Evolutionary conservation across 2,797 vertebrate genomes (phyloP).

Genomic region (Spondyliosoma cantharus): DNA sequence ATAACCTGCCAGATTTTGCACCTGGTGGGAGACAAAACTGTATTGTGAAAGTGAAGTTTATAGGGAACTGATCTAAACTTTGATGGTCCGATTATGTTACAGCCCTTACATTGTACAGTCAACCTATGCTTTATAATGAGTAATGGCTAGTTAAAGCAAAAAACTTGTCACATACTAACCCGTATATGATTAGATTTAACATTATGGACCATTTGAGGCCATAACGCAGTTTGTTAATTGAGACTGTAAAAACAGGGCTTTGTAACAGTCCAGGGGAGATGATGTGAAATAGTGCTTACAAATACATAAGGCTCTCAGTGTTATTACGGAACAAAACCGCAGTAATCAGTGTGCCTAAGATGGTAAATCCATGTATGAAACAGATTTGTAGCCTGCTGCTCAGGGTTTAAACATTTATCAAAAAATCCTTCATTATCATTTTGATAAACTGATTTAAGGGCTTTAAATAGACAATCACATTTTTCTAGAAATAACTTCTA

Average conservation of each 20-base stretch:
- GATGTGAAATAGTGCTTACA: slow-evolving; percentile 42
- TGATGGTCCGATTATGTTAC: no score
- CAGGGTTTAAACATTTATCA: slow-evolving; percentile 19
- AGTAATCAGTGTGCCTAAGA: slow-evolving; percentile 27
- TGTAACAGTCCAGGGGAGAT: slow-evolving; percentile 12
- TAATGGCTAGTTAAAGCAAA: no score
- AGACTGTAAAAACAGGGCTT: neutral
- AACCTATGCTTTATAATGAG: no score
- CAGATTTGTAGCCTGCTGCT: slow-evolving; percentile 1
- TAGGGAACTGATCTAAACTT: no score
- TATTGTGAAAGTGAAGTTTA: no score
- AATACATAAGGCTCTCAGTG: slow-evolving; percentile 20
- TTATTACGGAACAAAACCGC: slow-evolving; percentile 31
- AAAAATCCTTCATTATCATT: neutral
- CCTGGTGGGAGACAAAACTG: no score
- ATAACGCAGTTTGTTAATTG: slow-evolving; percentile 6
- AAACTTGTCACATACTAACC: neutral
- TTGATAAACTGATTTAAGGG: slow-evolving; percentile 25
- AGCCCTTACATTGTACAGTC: no score
- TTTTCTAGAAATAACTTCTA: slow-evolving; percentile 25
- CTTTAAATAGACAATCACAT: slow-evolving; percentile 1
- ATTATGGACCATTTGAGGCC: neutral
- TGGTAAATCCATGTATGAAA: slow-evolving; percentile 26
- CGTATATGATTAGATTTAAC: neutral
- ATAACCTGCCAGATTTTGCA: no score